Evolutionary conservation across 1,140 invertebrate genomes (phyloP), one percentile per base, ranked within the genome.

Genomic region (Brachionus rotundiformis): DNA sequence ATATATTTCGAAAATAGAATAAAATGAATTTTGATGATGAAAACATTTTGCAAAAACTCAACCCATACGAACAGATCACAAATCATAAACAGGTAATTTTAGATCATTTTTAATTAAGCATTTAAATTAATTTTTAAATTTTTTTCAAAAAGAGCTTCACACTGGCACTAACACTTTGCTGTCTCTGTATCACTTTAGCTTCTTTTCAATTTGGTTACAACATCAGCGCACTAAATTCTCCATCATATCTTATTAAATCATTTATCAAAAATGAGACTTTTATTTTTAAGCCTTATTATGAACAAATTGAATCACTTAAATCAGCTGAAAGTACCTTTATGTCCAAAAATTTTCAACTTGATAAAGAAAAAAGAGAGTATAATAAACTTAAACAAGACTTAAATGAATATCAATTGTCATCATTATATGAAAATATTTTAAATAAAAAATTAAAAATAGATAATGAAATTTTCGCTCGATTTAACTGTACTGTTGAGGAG

Each of bases 131-230:
- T 36, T 36, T 36, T 36, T 36, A 36, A 36, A 41, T 13, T 41
- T 41, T 41, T 41, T 41, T 11, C 6, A 0, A 2, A 41, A 41
- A 59, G 59, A 79, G 59, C 39, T 79, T 47, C 13, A 79, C 76
- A 19, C 5, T 79, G 13, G 47, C 47, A 16, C 25, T 79, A 23
- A 33, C 19, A n/a, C 36, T 79, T 27, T 79, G 47, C 36, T 79
- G 31, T 19, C 11, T 79, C 13, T 41, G 29, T 4, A 39, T 59
- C 8, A 39, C 76, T 23, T 7, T 39, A 3, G 76, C 47, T 10
- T 59, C 76, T 23, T 79, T 79, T 59, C 76, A 79, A 39, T 79
- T 79, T 25, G 76, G 76, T 11, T 79, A 59, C 47, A 79, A 79
- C 13, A 59, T 79, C 33, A 63, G 76, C 47, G 23, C 44, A 7